phyloP scores from a whole-genome alignment of 2,797 vertebrate genomes.

The Coilia nasus region DNA sequence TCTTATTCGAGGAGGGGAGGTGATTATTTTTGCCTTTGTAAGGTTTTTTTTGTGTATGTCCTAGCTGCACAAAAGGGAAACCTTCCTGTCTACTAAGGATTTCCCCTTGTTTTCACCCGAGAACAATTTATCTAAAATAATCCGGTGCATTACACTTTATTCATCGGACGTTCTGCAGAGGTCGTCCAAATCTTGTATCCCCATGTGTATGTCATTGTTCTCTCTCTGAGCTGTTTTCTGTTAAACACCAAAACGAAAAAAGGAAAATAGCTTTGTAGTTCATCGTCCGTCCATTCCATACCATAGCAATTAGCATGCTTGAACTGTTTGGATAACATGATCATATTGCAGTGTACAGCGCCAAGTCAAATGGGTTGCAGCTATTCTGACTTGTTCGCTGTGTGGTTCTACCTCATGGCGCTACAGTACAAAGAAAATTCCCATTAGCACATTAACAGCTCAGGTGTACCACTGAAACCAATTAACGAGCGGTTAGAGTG shows the following conservation, averaged over 20 bases:
- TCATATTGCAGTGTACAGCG: neutral
- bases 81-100: slow-evolving; percentile 71
- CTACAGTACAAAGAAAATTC: neutral
- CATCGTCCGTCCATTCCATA: neutral
- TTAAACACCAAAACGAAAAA: neutral
- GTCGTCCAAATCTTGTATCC: slow-evolving; percentile 8
- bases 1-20: slow-evolving; percentile 50
- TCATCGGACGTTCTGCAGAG: slow-evolving; percentile 14
- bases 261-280: neutral
- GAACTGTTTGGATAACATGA: neutral
- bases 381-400: no score
- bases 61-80: slow-evolving; percentile 70
- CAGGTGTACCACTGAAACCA: neutral
- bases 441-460: slow-evolving; percentile 29
- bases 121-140: slow-evolving; percentile 61
- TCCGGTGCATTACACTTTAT: slow-evolving; percentile 29
- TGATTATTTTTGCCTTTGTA: slow-evolving; percentile 66
- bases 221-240: neutral
- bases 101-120: slow-evolving; percentile 74
- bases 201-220: neutral
- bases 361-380: neutral
- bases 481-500: slow-evolving; percentile 23
- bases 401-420: neutral
- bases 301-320: neutral
- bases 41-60: slow-evolving; percentile 41